Evolutionary conservation across 2,797 vertebrate genomes (phyloP).

Genomic region (Hapalemur alaotrensis): DNA sequence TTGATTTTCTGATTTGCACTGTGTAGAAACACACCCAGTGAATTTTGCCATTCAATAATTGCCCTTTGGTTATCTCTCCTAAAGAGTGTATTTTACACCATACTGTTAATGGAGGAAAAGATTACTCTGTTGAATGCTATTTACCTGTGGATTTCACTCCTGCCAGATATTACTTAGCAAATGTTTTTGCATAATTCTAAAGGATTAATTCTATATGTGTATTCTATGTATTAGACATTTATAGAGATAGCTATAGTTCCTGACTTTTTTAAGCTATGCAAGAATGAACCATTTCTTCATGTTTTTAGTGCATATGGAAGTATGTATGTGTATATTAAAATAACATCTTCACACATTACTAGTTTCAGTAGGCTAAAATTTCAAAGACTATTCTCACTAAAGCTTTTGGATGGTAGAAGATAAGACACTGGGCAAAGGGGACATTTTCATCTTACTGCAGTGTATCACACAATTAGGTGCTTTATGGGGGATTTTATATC

Average conservation of each 20-base stretch:
- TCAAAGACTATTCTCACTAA: slow-evolving; percentile 52
- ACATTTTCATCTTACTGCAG: slow-evolving; percentile 39
- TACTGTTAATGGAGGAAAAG: slow-evolving; percentile 15
- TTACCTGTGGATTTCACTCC: background rate
- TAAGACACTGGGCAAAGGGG: slow-evolving; percentile 30
- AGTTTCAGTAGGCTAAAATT: slow-evolving; percentile 48
- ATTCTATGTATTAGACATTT: background rate
- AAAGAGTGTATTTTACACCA: background rate
- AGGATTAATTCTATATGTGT: background rate
- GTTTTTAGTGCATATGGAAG: background rate
- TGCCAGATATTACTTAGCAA: background rate
- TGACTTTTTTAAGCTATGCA: background rate
- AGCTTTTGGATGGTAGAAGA: slow-evolving; percentile 20
- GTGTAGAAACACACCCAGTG: background rate
- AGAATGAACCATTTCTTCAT: slow-evolving; percentile 9
- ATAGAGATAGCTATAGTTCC: background rate
- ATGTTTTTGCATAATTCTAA: background rate
- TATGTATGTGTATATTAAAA: slow-evolving; percentile 18
- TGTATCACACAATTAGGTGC: slow-evolving; percentile 58
- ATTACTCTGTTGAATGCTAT: background rate
- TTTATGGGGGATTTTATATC: slow-evolving; percentile 61
- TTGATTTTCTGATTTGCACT: slow-evolving; percentile 44
- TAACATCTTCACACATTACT: slow-evolving; percentile 52
- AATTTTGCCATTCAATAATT: slow-evolving; percentile 18
- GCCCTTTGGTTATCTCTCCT: background rate